phyloP scores from a whole-genome alignment of 2,797 vertebrate genomes.

The Cygnus olor region DNA sequence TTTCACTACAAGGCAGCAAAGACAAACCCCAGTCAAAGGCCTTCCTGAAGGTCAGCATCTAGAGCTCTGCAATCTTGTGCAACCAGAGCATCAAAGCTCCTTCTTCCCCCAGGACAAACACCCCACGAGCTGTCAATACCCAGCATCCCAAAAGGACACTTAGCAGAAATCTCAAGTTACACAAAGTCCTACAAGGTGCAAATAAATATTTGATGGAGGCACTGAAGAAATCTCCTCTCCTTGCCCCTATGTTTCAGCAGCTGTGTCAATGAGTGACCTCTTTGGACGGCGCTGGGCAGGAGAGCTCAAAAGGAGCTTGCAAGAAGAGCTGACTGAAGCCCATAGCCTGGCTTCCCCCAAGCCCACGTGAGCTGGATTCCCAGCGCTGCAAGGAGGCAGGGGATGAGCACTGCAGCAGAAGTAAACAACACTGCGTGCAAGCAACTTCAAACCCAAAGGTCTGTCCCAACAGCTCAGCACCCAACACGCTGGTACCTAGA shows the following conservation, averaged over 20 bases:
- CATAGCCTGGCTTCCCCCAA: background rate
- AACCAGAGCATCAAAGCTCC: background rate
- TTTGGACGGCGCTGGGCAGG: background rate
- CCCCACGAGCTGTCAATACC: fast-evolving
- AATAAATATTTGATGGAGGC: background rate
- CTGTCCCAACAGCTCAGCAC: background rate
- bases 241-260: background rate
- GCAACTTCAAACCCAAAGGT: background rate
- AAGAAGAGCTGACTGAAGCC: background rate
- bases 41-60: background rate
- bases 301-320: background rate
- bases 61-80: background rate
- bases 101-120: background rate
- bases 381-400: background rate
- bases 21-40: background rate
- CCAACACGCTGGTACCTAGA: background rate
- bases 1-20: background rate
- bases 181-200: background rate
- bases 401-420: background rate
- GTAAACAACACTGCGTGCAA: background rate
- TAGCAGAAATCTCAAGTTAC: background rate
- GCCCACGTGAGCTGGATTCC: background rate
- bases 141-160: background rate
- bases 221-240: background rate
- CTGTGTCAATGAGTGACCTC: background rate